Conservation (phyloP, 2,113 vertebrate genomes). For the Diphyllodes magnificus region DNA sequence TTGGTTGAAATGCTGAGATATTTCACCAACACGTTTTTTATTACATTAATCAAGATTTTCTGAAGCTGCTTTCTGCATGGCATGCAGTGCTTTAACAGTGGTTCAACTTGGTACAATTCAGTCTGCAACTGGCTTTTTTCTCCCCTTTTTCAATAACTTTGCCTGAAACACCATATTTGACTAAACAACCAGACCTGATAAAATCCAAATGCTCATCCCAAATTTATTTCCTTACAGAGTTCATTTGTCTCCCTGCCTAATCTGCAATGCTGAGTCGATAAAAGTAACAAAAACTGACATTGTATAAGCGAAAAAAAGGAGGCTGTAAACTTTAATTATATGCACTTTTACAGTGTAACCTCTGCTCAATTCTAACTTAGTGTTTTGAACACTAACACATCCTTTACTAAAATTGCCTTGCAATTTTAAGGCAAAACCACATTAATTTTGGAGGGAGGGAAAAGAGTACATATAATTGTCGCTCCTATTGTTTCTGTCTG, state of each 20-base stretch:
- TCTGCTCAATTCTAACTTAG: not conserved
- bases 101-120: not conserved
- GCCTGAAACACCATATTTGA: not conserved
- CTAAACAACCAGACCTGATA: not conserved
- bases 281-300: not conserved
- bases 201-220: not conserved
- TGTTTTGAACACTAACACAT: not conserved
- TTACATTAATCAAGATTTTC: not conserved
- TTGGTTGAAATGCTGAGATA: not conserved
- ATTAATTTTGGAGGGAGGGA: not conserved
- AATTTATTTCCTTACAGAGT: not conserved
- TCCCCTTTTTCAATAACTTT: not conserved
- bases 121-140: not conserved
- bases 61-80: not conserved
- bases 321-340: not conserved
- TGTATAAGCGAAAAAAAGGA: not conserved
- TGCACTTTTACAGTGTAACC: not conserved
- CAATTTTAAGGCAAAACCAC: not conserved
- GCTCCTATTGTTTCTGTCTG: constrained; percentile 42
- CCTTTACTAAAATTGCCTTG: not conserved
- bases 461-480: not conserved
- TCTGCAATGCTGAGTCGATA: not conserved
- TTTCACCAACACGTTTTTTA: not conserved
- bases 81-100: not conserved
- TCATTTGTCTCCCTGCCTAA: not conserved